Evolutionary conservation across 2,888 invertebrate species (phyloP).

Genomic region (Scaptomyza reducta): DNA sequence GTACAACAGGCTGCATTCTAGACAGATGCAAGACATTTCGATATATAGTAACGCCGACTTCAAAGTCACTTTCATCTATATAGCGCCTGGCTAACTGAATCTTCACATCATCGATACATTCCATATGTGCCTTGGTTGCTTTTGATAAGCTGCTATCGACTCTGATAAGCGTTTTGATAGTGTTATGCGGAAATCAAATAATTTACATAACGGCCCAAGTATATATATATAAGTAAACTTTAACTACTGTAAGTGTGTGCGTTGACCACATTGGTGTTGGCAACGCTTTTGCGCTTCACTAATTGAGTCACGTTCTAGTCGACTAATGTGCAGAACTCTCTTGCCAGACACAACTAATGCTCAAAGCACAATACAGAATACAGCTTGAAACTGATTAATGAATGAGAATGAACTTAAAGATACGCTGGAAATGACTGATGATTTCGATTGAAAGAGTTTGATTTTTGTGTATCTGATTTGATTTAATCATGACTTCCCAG

Average conservation of each 20-base stretch:
- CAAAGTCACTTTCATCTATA: conserved; percentile 57
- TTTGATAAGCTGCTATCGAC: conserved; percentile 57
- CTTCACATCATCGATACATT: conserved; percentile 32
- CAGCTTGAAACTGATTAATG: background rate
- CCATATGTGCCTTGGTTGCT: conserved; percentile 32
- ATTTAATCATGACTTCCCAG: no score
- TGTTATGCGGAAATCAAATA: conserved; percentile 59
- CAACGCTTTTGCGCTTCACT: conserved; percentile 25
- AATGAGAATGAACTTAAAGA: background rate
- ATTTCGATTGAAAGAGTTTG: no score
- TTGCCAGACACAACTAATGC: conserved; percentile 27
- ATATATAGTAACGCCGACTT: conserved; percentile 23
- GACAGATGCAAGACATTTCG: conserved; percentile 33
- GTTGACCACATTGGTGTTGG: background rate
- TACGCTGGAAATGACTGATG: no score
- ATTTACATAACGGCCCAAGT: conserved; percentile 58
- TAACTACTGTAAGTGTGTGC: conserved; percentile 2
- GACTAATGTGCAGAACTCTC: conserved; percentile 32
- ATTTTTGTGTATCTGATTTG: no score
- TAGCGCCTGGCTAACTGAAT: background rate
- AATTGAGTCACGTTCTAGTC: conserved; percentile 40
- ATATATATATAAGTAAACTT: background rate
- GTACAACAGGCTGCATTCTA: conserved; percentile 35
- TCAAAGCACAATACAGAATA: conserved; percentile 16
- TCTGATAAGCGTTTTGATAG: conserved; percentile 60